These are phyloP conservation scores for Enteromius anoplus DNA, from an alignment of 2,797 vertebrate species.

Conservation along the genomic window DNA sequence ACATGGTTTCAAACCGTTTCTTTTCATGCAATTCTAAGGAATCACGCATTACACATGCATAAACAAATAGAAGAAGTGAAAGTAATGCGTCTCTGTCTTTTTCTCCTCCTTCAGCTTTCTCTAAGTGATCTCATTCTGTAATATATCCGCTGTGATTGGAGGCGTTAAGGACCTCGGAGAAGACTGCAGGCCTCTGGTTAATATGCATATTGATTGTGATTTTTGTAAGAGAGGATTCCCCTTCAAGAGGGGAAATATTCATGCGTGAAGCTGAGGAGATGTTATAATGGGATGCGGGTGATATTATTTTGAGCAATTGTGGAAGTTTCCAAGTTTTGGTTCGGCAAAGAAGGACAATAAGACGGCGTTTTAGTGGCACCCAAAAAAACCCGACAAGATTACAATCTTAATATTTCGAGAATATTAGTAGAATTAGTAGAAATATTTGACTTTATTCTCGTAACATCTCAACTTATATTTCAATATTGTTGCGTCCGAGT, in stretches of 20 bases:
- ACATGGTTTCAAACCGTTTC: not conserved
- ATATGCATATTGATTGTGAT: not conserved
- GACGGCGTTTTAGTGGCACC: too few species aligned
- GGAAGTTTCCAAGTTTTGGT: constrained; percentile 34
- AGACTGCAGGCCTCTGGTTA: not conserved
- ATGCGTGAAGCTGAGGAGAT: not conserved
- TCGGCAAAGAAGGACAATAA: not conserved
- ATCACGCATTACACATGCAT: not conserved
- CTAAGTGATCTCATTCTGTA: not conserved
- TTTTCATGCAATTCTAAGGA: not conserved
- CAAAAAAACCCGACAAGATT: too few species aligned
- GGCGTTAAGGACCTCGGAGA: not conserved
- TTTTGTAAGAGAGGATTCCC: constrained; percentile 16
- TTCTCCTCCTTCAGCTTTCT: constrained; percentile 4
- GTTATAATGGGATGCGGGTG: not conserved
- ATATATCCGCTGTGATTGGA: not conserved
- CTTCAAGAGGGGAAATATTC: not conserved
- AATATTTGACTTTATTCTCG: too few species aligned
- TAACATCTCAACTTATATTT: too few species aligned
- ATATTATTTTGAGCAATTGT: constrained; percentile 6
- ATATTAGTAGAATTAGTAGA: too few species aligned
- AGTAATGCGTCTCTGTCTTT: not conserved
- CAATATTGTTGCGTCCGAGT: too few species aligned
- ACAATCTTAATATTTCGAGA: too few species aligned
- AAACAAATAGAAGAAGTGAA: constrained; percentile 13